Base-by-base conservation (phyloP, 2,888 invertebrate species). In the Epirrhoe tristata region DNA sequence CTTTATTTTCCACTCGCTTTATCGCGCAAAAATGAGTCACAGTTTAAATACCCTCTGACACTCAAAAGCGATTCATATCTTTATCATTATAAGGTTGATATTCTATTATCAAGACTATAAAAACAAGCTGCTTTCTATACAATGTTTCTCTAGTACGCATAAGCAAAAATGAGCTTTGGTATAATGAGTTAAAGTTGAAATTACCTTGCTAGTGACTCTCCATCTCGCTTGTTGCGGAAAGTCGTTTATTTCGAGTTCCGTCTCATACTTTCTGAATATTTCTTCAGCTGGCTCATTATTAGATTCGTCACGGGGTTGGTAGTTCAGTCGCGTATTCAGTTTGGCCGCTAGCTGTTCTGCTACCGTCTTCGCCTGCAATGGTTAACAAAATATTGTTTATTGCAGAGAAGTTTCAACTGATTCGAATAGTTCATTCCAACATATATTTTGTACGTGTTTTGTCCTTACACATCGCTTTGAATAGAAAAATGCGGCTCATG, bases 221-320 rank as follows among this genome's bases (percentile, higher is more conserved):
- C 99, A 99, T 67, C 99, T 95, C 0, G 99, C 99, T 86, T 99
- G 99, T 82, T 99, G 99, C 34, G 99, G 99, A 93, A 99, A 99
- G 90, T 99, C 99, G 85, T 99, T 99, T 83, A 99, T 99, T 93
- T 99, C 99, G 76, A 99, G 94, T 86, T 99, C 99, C 77, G 99
- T 99, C 89, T 99, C 99, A 88, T 98, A 99, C 82, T 99, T 98
- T 70, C 97, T 95, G 94, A 98, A 97, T 79, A 95, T 95, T 74
- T 95, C 96, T 60, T 97, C 97, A 58, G 95, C 95, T 0, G 96
- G 93, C 53, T 92, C 93, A 1, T 86, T 80, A 5, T 82, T 78
- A 61, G 84, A 83, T 73, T 98, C 98, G 81, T 98, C 97, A 69
- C 98, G 96, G 1, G 99, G 99, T 83, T 98, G 97, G 88, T 99